Evolutionary conservation across 30 jellyfish, hydroid and myxozoan species (phyloP).

Genomic region (Haliclystus octoradiatus): DNA sequence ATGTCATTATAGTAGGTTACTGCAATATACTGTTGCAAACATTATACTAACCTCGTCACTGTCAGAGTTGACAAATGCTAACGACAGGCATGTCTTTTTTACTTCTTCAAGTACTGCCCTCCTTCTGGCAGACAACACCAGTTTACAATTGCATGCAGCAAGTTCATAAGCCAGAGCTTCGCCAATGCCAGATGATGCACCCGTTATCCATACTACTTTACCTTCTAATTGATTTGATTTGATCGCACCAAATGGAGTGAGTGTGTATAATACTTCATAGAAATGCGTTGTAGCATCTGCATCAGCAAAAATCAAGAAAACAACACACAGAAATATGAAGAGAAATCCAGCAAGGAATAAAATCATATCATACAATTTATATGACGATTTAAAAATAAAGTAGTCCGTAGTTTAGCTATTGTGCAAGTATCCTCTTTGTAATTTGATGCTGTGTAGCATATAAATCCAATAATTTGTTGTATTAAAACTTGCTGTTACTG

Average conservation of each 20-base stretch:
- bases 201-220: constrained; percentile 14
- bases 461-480: too few species aligned
- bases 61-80: too few species aligned
- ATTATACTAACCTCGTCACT: too few species aligned
- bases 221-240: background rate
- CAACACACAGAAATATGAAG: background rate
- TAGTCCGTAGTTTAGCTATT: too few species aligned
- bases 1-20: too few species aligned
- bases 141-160: constrained; percentile 4
- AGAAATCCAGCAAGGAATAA: background rate
- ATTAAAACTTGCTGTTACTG: too few species aligned
- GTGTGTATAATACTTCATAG: background rate
- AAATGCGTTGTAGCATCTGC: background rate
- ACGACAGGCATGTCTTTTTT: background rate
- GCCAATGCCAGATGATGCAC: constrained; percentile 18
- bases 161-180: constrained; percentile 12
- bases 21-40: too few species aligned
- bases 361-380: too few species aligned
- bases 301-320: background rate
- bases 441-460: background rate
- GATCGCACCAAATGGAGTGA: background rate
- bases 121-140: constrained; percentile 14
- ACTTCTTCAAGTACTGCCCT: constrained; percentile 3
- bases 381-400: too few species aligned
- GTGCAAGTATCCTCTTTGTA: background rate